Evolutionary conservation across 2,888 invertebrate genomes (phyloP).

Genomic region (Chouioia cunea): DNA sequence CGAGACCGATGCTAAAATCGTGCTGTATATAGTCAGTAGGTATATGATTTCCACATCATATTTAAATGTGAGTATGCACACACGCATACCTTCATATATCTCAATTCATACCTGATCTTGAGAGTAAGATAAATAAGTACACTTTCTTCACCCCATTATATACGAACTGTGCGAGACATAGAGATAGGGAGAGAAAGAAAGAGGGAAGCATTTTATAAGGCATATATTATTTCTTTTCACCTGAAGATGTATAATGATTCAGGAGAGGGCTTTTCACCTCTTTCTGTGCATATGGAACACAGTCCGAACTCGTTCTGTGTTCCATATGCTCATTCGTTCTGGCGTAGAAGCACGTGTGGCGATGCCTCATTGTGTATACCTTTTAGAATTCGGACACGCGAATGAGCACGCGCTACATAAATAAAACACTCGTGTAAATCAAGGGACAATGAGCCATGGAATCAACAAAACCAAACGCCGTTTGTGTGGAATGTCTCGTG

Average conservation of each 20-base stretch:
- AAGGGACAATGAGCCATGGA: constrained; percentile 32
- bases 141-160: constrained; percentile 15
- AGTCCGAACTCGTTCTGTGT: background rate
- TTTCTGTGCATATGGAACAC: too few species aligned
- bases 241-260: too few species aligned
- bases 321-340: constrained; percentile 19
- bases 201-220: too few species aligned
- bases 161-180: too few species aligned
- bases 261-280: background rate
- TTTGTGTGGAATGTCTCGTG: constrained; percentile 10
- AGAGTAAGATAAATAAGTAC: constrained; percentile 9
- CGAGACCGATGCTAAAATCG: too few species aligned
- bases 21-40: too few species aligned
- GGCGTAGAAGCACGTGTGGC: constrained; percentile 6
- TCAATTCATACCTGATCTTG: constrained; percentile 9
- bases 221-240: too few species aligned
- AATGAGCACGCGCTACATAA: background rate
- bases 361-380: constrained; percentile 17
- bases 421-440: constrained; percentile 1
- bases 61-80: background rate
- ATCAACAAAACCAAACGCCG: background rate
- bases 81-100: background rate
- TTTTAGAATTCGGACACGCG: constrained; percentile 11
- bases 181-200: too few species aligned
- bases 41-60: background rate